Base-by-base conservation (phyloP, 2,113 vertebrate species). In the Cyrtonyx montezumae region DNA sequence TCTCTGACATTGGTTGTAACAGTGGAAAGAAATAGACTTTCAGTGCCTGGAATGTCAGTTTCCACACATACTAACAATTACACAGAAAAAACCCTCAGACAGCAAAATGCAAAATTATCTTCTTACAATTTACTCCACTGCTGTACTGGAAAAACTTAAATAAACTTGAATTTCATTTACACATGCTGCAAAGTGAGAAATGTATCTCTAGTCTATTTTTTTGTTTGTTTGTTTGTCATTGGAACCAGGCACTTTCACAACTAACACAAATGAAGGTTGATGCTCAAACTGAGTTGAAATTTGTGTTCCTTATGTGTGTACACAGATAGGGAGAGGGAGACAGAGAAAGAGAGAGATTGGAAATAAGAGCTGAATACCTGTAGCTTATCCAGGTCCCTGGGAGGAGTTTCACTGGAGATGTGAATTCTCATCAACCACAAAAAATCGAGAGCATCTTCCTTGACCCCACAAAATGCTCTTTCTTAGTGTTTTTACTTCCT, bases 31-130 rank as follows among this genome's bases (percentile, higher is more conserved):
- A 87, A 78, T 43, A 94, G 82, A 83, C 68, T 93, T 8, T 2
- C 34, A 36, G 51, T 43, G 81, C 70, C 75, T 89, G 79, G 81
- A 93, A 93, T 85, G 81, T 91, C 87, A 85, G 71, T 87, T 94
- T 84, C 84, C 84, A 96, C 75, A 89, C 84, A 83, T 78, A 80
- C 81, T 91, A 95, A 94, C 87, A 85, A 89, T 89, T 92, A 92
- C 49, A 89, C 59, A 83, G 84, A 93, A 90, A 94, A 96, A 93
- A 7, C 46, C 42, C 71, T 82, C 91, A 92, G 84, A 90, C 79
- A 90, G 84, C 93, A 96, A 85, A 96, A 95, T 95, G 87, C 67
- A 92, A 91, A 95, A 93, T 91, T 91, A 84, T 62, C 63, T 26
- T 84, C 40, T 87, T 90, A 84, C 63, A 87, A 89, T 75, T 94